Evolutionary conservation across 2,888 invertebrate genomes (phyloP).

Genomic region (Anodontia alba): DNA sequence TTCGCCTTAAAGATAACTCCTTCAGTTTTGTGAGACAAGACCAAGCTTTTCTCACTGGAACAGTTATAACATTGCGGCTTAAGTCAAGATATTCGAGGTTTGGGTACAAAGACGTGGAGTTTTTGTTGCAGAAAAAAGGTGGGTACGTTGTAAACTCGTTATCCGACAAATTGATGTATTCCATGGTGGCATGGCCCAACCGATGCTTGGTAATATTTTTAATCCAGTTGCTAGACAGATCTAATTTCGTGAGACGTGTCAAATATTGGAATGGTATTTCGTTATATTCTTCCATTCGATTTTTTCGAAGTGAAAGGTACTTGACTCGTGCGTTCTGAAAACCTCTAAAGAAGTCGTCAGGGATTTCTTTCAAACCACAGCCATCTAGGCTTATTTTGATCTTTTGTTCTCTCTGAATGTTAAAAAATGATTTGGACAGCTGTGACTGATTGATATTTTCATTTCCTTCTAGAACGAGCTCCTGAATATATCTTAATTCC

Average conservation of each 20-base stretch:
- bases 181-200: not conserved
- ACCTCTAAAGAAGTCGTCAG: conserved; percentile 4
- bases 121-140: not conserved
- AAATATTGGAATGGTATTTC: not conserved
- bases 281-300: not conserved
- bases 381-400: not conserved
- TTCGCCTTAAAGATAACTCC: not conserved
- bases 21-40: not conserved
- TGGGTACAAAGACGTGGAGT: not conserved
- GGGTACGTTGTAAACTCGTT: not conserved
- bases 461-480: not conserved
- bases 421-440: not conserved
- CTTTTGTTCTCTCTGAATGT: not conserved
- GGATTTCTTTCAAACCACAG: not conserved
- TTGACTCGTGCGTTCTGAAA: not conserved
- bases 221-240: not conserved
- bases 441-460: not conserved
- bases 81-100: not conserved
- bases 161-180: not conserved
- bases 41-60: not conserved
- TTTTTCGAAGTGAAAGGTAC: not conserved
- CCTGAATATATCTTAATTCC: not conserved
- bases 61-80: not conserved
- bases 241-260: not conserved
- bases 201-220: not conserved